phyloP scores from a whole-genome alignment of 2,888 invertebrate genomes.

The Lucinisca nassula region DNA sequence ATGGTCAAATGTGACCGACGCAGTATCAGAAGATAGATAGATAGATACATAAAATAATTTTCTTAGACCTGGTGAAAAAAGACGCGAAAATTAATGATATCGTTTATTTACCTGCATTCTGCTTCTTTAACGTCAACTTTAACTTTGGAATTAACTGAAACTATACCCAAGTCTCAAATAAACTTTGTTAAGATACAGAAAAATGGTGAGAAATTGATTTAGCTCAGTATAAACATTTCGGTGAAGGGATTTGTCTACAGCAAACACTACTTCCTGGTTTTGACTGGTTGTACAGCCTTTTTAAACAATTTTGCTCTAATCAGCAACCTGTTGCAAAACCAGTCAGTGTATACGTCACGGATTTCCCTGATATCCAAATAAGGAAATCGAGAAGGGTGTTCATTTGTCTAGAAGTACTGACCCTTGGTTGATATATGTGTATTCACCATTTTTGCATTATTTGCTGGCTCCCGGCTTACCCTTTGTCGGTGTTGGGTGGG shows the following conservation, averaged over 20 bases:
- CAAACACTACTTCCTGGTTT: background rate
- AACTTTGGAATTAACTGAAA: background rate
- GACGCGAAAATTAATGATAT: background rate
- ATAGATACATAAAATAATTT: no score
- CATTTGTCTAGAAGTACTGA: no score
- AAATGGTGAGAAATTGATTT: background rate
- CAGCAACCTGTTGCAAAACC: background rate
- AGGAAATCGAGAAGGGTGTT: constrained; percentile 20
- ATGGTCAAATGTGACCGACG: no score
- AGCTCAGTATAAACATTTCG: background rate
- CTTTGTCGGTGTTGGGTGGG: no score
- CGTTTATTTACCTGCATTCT: background rate
- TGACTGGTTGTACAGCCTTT: background rate
- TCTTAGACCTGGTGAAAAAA: no score
- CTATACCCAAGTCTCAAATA: background rate
- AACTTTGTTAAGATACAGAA: background rate
- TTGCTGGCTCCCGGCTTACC: no score
- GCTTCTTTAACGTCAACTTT: background rate
- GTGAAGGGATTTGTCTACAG: background rate
- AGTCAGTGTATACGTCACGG: constrained; percentile 34
- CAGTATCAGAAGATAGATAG: no score
- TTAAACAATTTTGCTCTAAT: background rate
- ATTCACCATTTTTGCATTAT: no score
- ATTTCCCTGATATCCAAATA: constrained; percentile 42
- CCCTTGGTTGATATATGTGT: no score